A percentile compares a stretch with the other conserved stretches of the same genome.
These are phyloP conservation scores for Lepus townsendii DNA, from an alignment of 2,797 vertebrate genomes.

Conservation along the genomic window DNA sequence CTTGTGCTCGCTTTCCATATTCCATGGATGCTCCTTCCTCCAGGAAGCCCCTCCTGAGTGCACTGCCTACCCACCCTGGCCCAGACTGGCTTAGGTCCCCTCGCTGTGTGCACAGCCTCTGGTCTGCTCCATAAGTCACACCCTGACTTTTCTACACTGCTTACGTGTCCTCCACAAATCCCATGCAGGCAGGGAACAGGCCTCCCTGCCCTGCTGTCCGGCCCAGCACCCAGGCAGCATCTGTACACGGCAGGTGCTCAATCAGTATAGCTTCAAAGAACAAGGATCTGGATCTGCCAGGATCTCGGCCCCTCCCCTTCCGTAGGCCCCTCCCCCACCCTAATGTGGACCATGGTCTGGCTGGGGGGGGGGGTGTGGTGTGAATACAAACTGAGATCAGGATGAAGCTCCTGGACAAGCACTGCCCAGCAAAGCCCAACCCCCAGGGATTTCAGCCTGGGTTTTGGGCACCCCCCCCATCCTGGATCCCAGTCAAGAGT, in stretches of 20 bases:
- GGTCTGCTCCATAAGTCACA: not conserved
- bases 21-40: not conserved
- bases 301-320: not conserved
- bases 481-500: not conserved
- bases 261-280: not conserved
- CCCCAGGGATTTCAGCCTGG: not conserved
- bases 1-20: not conserved
- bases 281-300: not conserved
- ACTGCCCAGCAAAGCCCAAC: not conserved
- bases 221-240: not conserved
- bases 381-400: not conserved
- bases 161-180: not conserved
- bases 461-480: not conserved
- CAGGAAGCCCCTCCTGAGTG: slow-evolving; percentile 22
- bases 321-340: not conserved
- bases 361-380: not conserved
- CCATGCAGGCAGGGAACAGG: not conserved
- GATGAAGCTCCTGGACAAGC: not conserved
- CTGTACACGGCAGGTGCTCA: not conserved
- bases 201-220: not conserved
- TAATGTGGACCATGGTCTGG: not conserved
- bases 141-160: not conserved
- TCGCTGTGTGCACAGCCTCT: not conserved
- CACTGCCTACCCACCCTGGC: not conserved
- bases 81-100: not conserved